Base-by-base conservation (phyloP, 2,888 invertebrate species). In the Opisthograptis luteolata region DNA sequence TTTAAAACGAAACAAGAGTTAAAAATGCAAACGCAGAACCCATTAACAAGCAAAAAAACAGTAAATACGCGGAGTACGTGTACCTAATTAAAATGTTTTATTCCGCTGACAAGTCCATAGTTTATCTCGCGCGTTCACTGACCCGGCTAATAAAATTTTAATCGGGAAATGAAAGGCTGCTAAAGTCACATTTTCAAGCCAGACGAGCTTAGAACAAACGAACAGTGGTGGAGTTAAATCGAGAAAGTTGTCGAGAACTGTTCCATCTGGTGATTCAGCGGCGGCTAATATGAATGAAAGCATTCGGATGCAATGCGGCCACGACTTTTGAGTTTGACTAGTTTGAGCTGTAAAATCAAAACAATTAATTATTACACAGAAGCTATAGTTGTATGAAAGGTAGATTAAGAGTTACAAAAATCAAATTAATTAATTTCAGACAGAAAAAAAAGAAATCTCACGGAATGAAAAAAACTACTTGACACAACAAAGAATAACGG, bases 271-370 rank as follows among this genome's bases (percentile, higher is more conserved):
- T 64, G 53, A 62, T 57, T 50, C 56, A 67, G 66, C 68, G 61
- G 53, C 69, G 72, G 58, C 73, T 83, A 85, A 69, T 86, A 86
- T 79, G 70, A 84, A 85, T 81, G 76, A 75, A 81, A 76, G 73
- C 81, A 78, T 81, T 81, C 77, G 73, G 70, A 86, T 86, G 76
- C 86, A 81, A 55, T 63, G 69, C 75, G 68, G 68, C 62, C 58
- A 45, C 54, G 42, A 52, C 55, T 55, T 53, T 54, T 40, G 52
- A 56, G 24, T 51, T 52, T 49, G 32, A 51, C n/a, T n/a, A n/a
- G n/a, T n/a, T n/a, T n/a, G n/a, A n/a, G n/a, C n/a, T n/a, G n/a
- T n/a, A n/a, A n/a, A n/a, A n/a, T n/a, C n/a, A n/a, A n/a, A n/a
- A n/a, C n/a, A n/a, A n/a, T n/a, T n/a, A n/a, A n/a, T n/a, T n/a